Conservation (phyloP, 2,113 vertebrate species). For the Hippopotamus amphibius region DNA sequence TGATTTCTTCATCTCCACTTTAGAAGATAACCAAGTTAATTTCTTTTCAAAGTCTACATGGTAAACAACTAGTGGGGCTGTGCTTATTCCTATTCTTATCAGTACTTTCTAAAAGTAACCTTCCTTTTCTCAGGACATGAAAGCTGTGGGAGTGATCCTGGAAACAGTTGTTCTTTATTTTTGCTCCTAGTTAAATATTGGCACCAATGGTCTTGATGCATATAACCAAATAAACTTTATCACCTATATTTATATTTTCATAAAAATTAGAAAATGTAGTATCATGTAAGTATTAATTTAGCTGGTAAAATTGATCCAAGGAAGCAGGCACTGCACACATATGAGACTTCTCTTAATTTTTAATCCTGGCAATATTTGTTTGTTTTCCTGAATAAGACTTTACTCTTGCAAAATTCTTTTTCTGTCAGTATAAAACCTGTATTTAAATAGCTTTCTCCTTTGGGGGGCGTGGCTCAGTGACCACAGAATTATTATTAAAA, state of each 20-base stretch:
- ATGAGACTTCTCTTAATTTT: background rate
- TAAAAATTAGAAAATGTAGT: background rate
- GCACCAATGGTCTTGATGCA: background rate
- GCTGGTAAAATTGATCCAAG: background rate
- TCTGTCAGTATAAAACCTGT: background rate
- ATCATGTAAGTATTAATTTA: background rate
- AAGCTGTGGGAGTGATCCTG: background rate
- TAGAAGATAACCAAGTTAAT: constrained; percentile 4
- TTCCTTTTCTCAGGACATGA: background rate
- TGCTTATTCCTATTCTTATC: background rate
- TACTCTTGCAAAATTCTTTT: constrained; percentile 17
- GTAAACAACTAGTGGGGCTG: background rate
- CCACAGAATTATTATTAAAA: constrained; percentile 53
- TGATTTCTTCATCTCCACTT: background rate
- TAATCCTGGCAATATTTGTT: background rate
- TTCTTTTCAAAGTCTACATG: background rate
- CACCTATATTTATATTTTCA: background rate
- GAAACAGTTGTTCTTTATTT: constrained; percentile 9
- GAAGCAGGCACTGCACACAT: background rate
- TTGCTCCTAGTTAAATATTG: background rate
- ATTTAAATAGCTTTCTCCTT: constrained; percentile 47
- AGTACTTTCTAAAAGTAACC: constrained; percentile 28
- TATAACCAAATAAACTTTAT: background rate
- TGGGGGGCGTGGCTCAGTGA: background rate
- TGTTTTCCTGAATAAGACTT: constrained; percentile 12